Conservation (phyloP, 2,888 invertebrate genomes). For the Glaucopsyche alexis region DNA sequence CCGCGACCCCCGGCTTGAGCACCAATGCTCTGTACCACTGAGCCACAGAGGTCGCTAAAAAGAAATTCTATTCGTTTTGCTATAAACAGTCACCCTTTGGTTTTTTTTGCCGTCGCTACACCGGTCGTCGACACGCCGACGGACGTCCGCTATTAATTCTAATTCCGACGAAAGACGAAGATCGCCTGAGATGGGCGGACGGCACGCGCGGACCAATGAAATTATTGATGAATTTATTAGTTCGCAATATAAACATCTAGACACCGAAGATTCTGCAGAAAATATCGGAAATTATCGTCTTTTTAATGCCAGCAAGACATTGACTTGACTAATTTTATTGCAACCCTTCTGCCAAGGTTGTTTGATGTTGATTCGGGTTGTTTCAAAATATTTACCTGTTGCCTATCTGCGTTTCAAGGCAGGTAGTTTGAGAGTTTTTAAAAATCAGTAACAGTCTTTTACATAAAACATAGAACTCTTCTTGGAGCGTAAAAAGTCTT, state of each 20-base stretch:
- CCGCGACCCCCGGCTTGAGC: too few relatives aligned
- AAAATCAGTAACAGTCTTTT: not conserved
- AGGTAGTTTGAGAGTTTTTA: not conserved
- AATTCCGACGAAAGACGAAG: constrained; percentile 71
- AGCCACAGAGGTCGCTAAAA: too few relatives aligned
- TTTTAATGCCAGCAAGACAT: not conserved
- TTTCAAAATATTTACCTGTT: too few relatives aligned
- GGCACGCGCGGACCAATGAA: constrained; percentile 62
- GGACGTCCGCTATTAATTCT: constrained; percentile 73
- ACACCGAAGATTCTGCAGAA: not conserved
- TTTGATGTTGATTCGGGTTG: too few relatives aligned
- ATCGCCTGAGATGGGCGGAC: constrained; percentile 66
- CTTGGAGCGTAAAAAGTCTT: not conserved
- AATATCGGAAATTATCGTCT: not conserved
- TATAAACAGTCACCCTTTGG: too few relatives aligned
- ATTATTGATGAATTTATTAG: constrained; percentile 41
- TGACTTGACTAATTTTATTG: too few relatives aligned
- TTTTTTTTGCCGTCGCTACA: constrained; percentile 49
- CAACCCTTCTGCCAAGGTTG: too few relatives aligned
- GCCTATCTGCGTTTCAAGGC: not conserved
- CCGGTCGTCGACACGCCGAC: constrained; percentile 55
- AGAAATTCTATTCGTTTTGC: too few relatives aligned
- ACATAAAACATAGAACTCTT: too few relatives aligned
- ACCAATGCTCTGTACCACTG: too few relatives aligned
- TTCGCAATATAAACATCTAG: not conserved